These are phyloP conservation scores for Zeuzera pyrina DNA, from an alignment of 2,888 invertebrate genomes.

Conservation along the genomic window DNA sequence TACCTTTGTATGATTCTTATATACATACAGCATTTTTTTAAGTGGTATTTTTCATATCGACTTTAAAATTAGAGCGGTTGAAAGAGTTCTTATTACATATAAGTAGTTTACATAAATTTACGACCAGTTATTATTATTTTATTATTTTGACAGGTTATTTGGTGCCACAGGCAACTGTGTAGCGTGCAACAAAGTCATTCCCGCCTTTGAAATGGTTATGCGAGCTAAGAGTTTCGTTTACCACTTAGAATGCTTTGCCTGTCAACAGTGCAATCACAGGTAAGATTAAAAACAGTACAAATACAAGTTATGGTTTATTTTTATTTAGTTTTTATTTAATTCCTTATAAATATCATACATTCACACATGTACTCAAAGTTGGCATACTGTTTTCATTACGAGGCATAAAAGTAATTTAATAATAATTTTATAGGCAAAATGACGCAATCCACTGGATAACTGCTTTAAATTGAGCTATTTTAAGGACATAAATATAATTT, in stretches of 20 bases:
- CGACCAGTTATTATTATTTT: too few species aligned
- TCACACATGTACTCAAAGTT: neutral
- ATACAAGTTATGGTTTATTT: neutral
- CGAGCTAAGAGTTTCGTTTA: constrained; percentile 93
- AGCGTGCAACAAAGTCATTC: constrained; percentile 93
- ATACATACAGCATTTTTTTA: too few species aligned
- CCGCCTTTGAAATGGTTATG: constrained; percentile 97
- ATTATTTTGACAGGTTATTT: constrained; percentile 90
- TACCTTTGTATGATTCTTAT: too few species aligned
- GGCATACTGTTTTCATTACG: neutral
- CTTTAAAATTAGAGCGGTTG: too few species aligned
- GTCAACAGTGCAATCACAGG: constrained; percentile 96
- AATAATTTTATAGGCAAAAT: too few species aligned
- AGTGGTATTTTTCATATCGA: too few species aligned
- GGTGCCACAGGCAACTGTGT: constrained; percentile 93
- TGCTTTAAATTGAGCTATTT: too few species aligned
- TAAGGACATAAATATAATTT: constrained; percentile 10
- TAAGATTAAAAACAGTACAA: constrained; percentile 34
- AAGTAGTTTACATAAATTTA: too few species aligned
- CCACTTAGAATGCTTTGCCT: constrained; percentile 95
- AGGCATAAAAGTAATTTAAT: neutral
- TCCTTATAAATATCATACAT: too few species aligned
- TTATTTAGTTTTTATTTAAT: neutral
- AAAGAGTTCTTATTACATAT: too few species aligned
- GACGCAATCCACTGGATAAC: too few species aligned